Base-by-base conservation (phyloP, 2,113 vertebrate species). In the Isurus oxyrinchus region DNA sequence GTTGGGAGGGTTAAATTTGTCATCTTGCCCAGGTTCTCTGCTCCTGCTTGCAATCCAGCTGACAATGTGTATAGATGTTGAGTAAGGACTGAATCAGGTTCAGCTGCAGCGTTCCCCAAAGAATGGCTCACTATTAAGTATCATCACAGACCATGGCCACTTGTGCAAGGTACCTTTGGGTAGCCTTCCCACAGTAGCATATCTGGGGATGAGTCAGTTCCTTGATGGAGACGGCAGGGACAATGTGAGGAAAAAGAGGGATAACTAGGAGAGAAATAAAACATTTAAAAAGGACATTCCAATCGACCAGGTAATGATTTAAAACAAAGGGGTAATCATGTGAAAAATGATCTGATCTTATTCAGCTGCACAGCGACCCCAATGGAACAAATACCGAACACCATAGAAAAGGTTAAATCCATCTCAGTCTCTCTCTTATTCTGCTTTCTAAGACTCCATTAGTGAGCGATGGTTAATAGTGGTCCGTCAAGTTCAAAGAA, bases 401-500 rank as follows among this genome's bases (percentile, higher is more conserved):
- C 66, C 23, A 16, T 8, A 69, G 21, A 95, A 94, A 94, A 61
- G 66, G 59, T 94, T 94, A 67, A 95, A 44, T 2, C 2, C 61
- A 7, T 72, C 66, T 69, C 44, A 31, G 40, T 27, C 66, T 69
- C n/a, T 69, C n/a, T 72, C 21, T 66, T 61, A 40, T 40, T 67
- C n/a, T 49, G n/a, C 61, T 94, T 44, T 61, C 61, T 63, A 66
- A 49, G 63, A 44, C 11, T 95, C 94, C 66, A 31, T 95, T 69
- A 72, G 94, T 31, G 63, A 72, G 40, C 25, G 0, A 13, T 72
- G 66, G 94, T 95, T 95, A 49, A 53, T 49, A 72, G 13, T 14
- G 40, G 44, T 69, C 66, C 61, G 40, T 95, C 40, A 95, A 95
- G 94, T 95, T 95, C 67, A 95, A 95, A 49, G 40, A 95, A 44